These are phyloP conservation scores for Drosophila malerkotliana DNA, from an alignment of 1,140 invertebrate species.

Conservation along the genomic window DNA sequence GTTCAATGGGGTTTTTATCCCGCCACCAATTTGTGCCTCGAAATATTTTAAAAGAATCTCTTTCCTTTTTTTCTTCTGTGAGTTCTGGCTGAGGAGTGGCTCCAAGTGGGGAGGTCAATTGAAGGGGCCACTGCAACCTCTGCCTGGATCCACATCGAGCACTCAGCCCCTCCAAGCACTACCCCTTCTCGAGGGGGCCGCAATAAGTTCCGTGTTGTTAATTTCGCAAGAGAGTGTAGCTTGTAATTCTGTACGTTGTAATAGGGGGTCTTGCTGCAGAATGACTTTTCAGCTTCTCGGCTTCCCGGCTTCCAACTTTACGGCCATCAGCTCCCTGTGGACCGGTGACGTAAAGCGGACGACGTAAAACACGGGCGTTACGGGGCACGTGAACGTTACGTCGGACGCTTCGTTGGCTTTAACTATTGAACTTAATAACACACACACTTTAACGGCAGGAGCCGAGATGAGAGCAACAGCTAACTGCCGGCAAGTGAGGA, in stretches of 20 bases:
- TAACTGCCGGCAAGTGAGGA: background rate
- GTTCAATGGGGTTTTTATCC: too few relatives aligned
- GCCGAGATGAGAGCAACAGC: conserved; percentile 22
- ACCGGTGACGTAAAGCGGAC: conserved; percentile 42
- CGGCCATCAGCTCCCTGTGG: conserved; percentile 62
- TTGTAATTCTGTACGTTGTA: conserved; percentile 76
- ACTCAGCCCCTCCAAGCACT: background rate
- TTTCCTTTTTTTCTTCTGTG: background rate
- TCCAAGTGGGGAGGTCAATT: too few relatives aligned
- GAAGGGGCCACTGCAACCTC: too few relatives aligned
- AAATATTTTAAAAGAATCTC: background rate
- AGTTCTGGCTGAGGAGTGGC: too few relatives aligned
- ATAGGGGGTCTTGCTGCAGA: conserved; percentile 48
- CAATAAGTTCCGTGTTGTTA: conserved; percentile 83
- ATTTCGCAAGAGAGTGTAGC: conserved; percentile 80
- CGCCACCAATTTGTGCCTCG: too few relatives aligned
- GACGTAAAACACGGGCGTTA: conserved; percentile 71
- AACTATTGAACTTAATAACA: conserved; percentile 63
- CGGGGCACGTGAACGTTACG: conserved; percentile 73
- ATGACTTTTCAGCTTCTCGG: conserved; percentile 12
- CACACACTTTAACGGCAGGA: conserved; percentile 28
- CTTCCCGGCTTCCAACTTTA: conserved; percentile 34
- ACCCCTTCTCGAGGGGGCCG: conserved; percentile 25
- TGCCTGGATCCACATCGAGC: background rate
- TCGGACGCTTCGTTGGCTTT: conserved; percentile 72